These are phyloP conservation scores for Rutpela maculata DNA, from an alignment of 2,888 invertebrate genomes.

Conservation along the genomic window DNA sequence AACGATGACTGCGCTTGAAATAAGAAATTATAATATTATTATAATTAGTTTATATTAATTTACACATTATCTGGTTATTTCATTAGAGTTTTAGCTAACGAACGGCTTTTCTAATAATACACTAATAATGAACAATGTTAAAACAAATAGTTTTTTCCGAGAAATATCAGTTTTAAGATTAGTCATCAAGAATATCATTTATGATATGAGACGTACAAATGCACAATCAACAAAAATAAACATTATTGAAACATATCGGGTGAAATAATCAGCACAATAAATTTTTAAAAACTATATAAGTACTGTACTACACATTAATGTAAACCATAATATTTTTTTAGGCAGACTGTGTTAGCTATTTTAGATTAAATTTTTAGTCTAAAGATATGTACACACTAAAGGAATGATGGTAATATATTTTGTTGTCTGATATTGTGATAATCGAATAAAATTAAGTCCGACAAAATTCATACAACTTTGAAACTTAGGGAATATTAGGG, in stretches of 20 bases:
- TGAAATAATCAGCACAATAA: neutral
- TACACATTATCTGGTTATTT: neutral
- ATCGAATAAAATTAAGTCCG: no score
- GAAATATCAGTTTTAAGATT: conserved; percentile 3
- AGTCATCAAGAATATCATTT: neutral
- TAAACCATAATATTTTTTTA: neutral
- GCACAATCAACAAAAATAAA: conserved; percentile 6
- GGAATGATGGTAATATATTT: no score
- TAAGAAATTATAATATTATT: neutral
- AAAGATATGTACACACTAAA: no score
- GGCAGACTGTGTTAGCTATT: no score
- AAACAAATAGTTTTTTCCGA: neutral
- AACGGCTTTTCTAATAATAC: neutral
- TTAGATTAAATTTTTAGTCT: no score
- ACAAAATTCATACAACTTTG: no score
- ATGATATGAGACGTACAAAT: conserved; percentile 1
- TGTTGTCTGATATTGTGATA: no score
- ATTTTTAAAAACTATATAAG: neutral
- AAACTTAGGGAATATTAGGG: no score
- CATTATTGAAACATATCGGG: neutral
- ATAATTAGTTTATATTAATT: neutral
- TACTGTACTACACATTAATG: neutral
- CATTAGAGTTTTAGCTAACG: neutral
- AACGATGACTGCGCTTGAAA: no score
- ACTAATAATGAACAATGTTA: neutral